Conservation (phyloP, 1,140 invertebrate genomes). For the Drosophila melanica region DNA sequence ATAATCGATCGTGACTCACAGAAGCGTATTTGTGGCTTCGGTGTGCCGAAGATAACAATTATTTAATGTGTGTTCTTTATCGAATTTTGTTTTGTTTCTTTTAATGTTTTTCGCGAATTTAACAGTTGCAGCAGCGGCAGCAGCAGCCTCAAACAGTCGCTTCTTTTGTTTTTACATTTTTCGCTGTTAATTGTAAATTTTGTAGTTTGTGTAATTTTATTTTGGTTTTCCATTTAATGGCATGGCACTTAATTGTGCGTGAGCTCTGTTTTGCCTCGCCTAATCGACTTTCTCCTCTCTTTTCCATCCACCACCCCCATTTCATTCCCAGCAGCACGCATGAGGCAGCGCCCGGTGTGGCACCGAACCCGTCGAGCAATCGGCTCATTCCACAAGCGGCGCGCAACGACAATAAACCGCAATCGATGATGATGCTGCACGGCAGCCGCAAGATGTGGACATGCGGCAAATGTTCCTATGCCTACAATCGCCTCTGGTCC, state of each 20-base stretch:
- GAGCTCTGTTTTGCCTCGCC: neutral
- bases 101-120: slow-evolving; percentile 8
- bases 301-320: neutral
- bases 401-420: slow-evolving; percentile 79
- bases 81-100: neutral
- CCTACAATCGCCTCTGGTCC: slow-evolving; percentile 92
- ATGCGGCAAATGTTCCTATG: slow-evolving; percentile 93
- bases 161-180: slow-evolving; percentile 2
- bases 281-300: neutral
- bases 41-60: slow-evolving; percentile 2
- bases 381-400: slow-evolving; percentile 30
- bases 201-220: slow-evolving; percentile 10
- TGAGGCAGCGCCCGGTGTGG: slow-evolving; percentile 33
- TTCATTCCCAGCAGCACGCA: slow-evolving; percentile 36
- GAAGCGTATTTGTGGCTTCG: slow-evolving; percentile 10
- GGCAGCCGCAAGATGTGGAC: slow-evolving; percentile 90
- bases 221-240: neutral
- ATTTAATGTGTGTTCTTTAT: slow-evolving; percentile 2
- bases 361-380: slow-evolving; percentile 23
- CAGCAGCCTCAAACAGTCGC: neutral
- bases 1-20: slow-evolving; percentile 2
- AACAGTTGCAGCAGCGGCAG: neutral
- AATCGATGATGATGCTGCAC: slow-evolving; percentile 51
- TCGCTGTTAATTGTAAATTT: neutral
- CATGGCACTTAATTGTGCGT: slow-evolving; percentile 2